Evolutionary conservation across 2,888 invertebrate genomes (phyloP).

Genomic region (Andrena marginata): DNA sequence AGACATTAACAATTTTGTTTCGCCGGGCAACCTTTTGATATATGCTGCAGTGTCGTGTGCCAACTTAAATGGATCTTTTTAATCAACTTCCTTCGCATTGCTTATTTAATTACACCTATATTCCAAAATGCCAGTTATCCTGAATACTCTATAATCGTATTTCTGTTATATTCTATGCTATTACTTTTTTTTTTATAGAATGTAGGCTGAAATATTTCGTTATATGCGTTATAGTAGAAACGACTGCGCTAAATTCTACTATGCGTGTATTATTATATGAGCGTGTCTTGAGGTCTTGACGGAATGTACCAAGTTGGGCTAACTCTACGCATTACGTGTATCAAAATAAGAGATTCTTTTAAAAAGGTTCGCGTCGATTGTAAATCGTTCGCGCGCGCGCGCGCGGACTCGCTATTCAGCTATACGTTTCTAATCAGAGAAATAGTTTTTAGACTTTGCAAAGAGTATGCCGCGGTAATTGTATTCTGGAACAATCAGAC

Average conservation of each 20-base stretch:
- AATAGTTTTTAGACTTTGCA: conserved; percentile 39
- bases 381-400: conserved; percentile 26
- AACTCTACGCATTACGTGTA: conserved; percentile 38
- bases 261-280: conserved; percentile 42
- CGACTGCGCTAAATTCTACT: conserved; percentile 33
- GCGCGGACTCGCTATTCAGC: conserved; percentile 12
- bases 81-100: not conserved
- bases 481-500: conserved; percentile 21
- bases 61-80: not conserved
- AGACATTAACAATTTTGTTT: not conserved
- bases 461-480: conserved; percentile 35
- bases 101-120: conserved; percentile 1
- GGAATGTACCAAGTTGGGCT: conserved; percentile 61
- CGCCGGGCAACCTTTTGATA: not conserved
- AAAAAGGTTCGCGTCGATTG: conserved; percentile 30
- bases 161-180: conserved; percentile 17
- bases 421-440: conserved; percentile 11
- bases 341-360: conserved; percentile 45
- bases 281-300: conserved; percentile 54
- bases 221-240: conserved; percentile 51
- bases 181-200: conserved; percentile 2
- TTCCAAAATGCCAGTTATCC: not conserved
- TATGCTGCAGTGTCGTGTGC: not conserved
- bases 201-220: conserved; percentile 12
- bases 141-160: conserved; percentile 1